Evolutionary conservation across 2,797 vertebrate genomes (phyloP).

Genomic region (Scarus forsteni): DNA sequence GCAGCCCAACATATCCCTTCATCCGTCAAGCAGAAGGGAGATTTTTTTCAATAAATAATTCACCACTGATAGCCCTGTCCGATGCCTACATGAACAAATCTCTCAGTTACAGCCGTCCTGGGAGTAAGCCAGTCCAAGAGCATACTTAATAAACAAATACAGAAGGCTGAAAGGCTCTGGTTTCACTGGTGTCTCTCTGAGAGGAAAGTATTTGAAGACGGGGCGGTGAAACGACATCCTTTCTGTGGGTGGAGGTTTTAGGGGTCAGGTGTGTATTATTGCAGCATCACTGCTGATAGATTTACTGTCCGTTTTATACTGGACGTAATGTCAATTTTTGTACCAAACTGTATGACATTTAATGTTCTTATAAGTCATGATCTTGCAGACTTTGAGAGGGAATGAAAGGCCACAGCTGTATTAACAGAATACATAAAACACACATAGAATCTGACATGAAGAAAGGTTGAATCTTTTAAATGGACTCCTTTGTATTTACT

Average conservation of each 20-base stretch:
- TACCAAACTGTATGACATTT: slow-evolving; percentile 36
- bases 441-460: slow-evolving; percentile 7
- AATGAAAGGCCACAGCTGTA: slow-evolving; percentile 11
- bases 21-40: slow-evolving; percentile 66
- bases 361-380: slow-evolving; percentile 30
- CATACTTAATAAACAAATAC: slow-evolving; percentile 85
- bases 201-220: slow-evolving; percentile 71
- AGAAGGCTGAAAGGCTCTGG: slow-evolving; percentile 71
- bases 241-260: slow-evolving; percentile 65
- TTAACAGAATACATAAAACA: slow-evolving; percentile 4
- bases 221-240: slow-evolving; percentile 74
- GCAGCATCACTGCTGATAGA: slow-evolving; percentile 47
- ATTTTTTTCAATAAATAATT: slow-evolving; percentile 85
- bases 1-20: slow-evolving; percentile 66
- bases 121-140: slow-evolving; percentile 78
- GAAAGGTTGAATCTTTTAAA: slow-evolving; percentile 2
- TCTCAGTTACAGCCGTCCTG: slow-evolving; percentile 82
- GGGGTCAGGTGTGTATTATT: slow-evolving; percentile 75
- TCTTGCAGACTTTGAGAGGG: slow-evolving; percentile 19
- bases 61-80: slow-evolving; percentile 78
- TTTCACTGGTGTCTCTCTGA: slow-evolving; percentile 77
- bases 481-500: slow-evolving; percentile 33
- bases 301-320: slow-evolving; percentile 64
- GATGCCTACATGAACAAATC: slow-evolving; percentile 83
- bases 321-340: slow-evolving; percentile 38